Conservation (phyloP, 2,113 vertebrate genomes). For the Empidonax alnorum region DNA sequence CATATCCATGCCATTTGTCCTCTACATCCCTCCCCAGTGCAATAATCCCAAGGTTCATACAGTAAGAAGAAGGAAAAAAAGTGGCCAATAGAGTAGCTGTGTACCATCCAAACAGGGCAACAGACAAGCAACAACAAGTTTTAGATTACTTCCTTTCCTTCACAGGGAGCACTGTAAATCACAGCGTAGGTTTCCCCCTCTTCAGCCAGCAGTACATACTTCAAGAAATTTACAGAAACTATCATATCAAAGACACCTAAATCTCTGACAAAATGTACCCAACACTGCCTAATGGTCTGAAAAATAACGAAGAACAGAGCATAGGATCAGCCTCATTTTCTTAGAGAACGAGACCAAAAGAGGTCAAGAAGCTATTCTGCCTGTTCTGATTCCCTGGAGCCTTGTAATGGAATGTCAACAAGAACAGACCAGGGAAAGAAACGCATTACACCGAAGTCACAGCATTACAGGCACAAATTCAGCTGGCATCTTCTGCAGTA, state of each 20-base stretch:
- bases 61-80: background rate
- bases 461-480: slow-evolving; percentile 24
- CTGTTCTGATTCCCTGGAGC: background rate
- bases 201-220: background rate
- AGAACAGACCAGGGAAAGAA: background rate
- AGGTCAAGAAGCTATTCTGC: background rate
- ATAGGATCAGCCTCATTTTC: background rate
- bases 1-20: background rate
- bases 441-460: background rate
- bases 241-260: background rate
- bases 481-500: slow-evolving; percentile 7
- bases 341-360: background rate
- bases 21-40: background rate
- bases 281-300: background rate
- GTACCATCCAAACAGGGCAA: background rate
- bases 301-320: background rate
- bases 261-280: background rate
- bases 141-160: background rate
- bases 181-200: background rate
- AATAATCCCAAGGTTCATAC: background rate
- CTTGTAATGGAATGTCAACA: rapidly evolving
- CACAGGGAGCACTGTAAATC: background rate
- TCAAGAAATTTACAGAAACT: background rate
- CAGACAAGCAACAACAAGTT: rapidly evolving
- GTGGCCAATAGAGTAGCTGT: background rate